Base-by-base conservation (phyloP, 2,888 invertebrate species). In the Chydorus sphaericus region DNA sequence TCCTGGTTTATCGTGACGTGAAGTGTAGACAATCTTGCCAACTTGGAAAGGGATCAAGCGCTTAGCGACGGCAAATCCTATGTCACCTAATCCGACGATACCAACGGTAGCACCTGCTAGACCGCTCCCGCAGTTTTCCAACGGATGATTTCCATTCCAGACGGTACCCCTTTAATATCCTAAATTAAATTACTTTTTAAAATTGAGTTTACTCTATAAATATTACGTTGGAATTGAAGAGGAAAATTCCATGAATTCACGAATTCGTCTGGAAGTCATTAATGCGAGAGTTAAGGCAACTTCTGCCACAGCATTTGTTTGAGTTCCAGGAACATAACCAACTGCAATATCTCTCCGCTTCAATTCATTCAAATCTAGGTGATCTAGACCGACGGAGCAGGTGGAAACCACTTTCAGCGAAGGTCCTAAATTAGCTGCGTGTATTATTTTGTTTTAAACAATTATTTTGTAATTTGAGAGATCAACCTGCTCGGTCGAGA, bases 381-480 rank as follows among this genome's bases (percentile, higher is more conserved):
- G 93, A 64, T 91, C 88, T 65, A 81, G 78, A 10, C 94, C 94
- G 2, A 90, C 93, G 0, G 93, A 92, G 75, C 93, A 89, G 1
- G 93, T 92, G 0, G 82, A 78, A 1, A 94, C 76, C 1, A 89
- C 86, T 73, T 88, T 88, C 18, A 94, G 70, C 16, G 75, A 73
- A 1, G 78, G 69, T 0, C 87, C 88, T 54, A 10, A 26, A 26
- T 20, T 23, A n/a, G n/a, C n/a, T n/a, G n/a, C n/a, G n/a, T 26
- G 16, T 48, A 2, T 33, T 16, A 48, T 38, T 23, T 4, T 44
- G 52, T 20, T 20, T 18, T 30, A 8, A 6, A 20, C 5, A 23
- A 23, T 26, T 1, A 4, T 16, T 6, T 10, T 33, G 26, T 10
- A 26, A 23, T 6, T 6, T n/a, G 18, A 16, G 18, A 7, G 16